Conservation (phyloP, 2,797 vertebrate species). For the Danio aesculapii region DNA sequence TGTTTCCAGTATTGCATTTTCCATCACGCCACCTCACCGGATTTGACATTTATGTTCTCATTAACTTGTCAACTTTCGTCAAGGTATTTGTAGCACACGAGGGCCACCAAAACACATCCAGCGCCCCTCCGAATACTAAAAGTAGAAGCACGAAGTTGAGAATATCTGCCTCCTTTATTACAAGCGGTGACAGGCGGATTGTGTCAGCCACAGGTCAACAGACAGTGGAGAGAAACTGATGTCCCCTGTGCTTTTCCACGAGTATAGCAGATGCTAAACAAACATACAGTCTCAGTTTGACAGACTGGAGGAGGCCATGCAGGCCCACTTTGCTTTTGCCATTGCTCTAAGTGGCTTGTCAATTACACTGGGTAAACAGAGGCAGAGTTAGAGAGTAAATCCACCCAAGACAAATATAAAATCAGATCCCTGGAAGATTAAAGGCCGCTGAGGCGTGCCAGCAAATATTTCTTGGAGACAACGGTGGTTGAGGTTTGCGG, state of each 20-base stretch:
- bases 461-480: conserved; percentile 64
- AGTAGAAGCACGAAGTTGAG: conserved; percentile 11
- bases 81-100: neutral
- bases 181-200: conserved; percentile 34
- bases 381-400: conserved; percentile 62
- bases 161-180: conserved; percentile 54
- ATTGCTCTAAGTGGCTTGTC: conserved; percentile 66
- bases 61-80: conserved; percentile 64
- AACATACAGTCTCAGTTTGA: conserved; percentile 50
- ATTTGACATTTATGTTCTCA: conserved; percentile 75
- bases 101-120: neutral
- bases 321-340: conserved; percentile 60
- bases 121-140: conserved; percentile 5
- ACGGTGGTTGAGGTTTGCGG: conserved; percentile 44
- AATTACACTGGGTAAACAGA: conserved; percentile 68
- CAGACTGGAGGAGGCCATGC: conserved; percentile 53
- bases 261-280: conserved; percentile 54
- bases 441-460: conserved; percentile 63
- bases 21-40: conserved; percentile 48
- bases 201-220: conserved; percentile 47
- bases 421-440: conserved; percentile 64
- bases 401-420: conserved; percentile 66
- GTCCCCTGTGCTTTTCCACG: conserved; percentile 44
- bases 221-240: conserved; percentile 36
- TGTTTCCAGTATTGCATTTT: conserved; percentile 22